Evolutionary conservation across 2,888 invertebrate genomes (phyloP).

Genomic region (Anthophora plumipes): DNA sequence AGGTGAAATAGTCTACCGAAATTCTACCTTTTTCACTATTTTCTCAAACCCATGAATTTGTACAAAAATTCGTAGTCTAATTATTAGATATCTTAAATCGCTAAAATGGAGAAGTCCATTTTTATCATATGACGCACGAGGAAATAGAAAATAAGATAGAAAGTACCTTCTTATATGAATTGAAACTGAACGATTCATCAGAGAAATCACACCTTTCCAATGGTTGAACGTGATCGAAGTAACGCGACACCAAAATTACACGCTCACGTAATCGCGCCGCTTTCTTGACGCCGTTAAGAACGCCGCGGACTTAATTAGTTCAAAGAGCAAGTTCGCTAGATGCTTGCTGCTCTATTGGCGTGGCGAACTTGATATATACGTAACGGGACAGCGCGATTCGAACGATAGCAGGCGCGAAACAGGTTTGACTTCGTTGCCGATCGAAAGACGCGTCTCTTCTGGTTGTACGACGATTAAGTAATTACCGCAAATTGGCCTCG

Average conservation of each 20-base stretch:
- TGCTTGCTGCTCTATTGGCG: conserved; percentile 45
- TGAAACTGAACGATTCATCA: not conserved
- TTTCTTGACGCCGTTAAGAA: conserved; percentile 43
- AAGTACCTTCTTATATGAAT: no score
- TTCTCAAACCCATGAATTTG: no score
- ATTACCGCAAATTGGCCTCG: conserved; percentile 68
- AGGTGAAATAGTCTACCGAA: no score
- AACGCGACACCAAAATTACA: not conserved
- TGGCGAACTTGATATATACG: conserved; percentile 58
- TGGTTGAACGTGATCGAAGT: not conserved
- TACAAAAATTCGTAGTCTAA: no score
- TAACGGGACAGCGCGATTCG: conserved; percentile 52
- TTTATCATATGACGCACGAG: no score
- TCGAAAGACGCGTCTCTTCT: conserved; percentile 46
- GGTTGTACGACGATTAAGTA: conserved; percentile 65
- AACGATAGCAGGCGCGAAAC: conserved; percentile 65
- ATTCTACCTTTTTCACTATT: no score
- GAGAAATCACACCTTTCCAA: not conserved
- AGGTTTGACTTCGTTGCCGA: conserved; percentile 65
- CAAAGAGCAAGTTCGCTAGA: conserved; percentile 42
- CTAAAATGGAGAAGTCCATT: no score
- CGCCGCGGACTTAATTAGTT: conserved; percentile 57
- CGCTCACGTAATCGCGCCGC: conserved; percentile 1
- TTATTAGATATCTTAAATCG: no score
- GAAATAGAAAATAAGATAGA: no score